These are phyloP conservation scores for Callopanchax toddi DNA, from an alignment of 2,113 vertebrate species.

Conservation along the genomic window DNA sequence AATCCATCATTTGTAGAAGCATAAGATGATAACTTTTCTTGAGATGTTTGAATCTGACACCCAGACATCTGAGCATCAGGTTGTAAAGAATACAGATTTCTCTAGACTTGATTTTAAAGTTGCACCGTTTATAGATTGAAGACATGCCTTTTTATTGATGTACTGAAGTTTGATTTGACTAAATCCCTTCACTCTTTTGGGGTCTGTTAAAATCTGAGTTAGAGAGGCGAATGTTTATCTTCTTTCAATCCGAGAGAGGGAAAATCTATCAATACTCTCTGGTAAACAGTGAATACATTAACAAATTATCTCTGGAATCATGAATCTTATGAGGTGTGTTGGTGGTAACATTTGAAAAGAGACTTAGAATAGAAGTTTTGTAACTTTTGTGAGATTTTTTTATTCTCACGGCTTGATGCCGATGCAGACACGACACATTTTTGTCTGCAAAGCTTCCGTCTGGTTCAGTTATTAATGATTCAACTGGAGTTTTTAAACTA, in stretches of 20 bases:
- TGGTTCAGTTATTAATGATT: not conserved
- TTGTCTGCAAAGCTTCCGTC: not conserved
- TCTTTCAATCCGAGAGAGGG: not conserved
- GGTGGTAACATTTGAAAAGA: too few species aligned
- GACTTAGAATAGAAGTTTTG: too few species aligned
- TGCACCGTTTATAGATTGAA: not conserved
- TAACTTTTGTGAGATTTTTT: not conserved
- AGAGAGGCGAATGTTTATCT: slow-evolving; percentile 8
- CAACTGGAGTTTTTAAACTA: not conserved
- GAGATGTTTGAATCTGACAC: not conserved
- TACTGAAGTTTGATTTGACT: slow-evolving; percentile 9
- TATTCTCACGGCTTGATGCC: not conserved
- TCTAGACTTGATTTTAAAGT: not conserved
- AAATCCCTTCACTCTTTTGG: slow-evolving; percentile 2
- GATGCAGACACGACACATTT: not conserved
- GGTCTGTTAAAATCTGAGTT: not conserved
- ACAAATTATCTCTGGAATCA: not conserved
- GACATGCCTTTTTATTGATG: slow-evolving; percentile 12
- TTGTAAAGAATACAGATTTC: not conserved
- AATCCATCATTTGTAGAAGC: too few species aligned
- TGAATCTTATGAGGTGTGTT: too few species aligned
- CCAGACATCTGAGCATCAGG: not conserved
- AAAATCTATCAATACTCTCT: slow-evolving; percentile 9
- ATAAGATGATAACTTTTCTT: too few species aligned
- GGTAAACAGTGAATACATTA: slow-evolving; percentile 15